These are phyloP conservation scores for Procambarus virginalis DNA, from an alignment of 1,140 invertebrate species.

Conservation along the genomic window DNA sequence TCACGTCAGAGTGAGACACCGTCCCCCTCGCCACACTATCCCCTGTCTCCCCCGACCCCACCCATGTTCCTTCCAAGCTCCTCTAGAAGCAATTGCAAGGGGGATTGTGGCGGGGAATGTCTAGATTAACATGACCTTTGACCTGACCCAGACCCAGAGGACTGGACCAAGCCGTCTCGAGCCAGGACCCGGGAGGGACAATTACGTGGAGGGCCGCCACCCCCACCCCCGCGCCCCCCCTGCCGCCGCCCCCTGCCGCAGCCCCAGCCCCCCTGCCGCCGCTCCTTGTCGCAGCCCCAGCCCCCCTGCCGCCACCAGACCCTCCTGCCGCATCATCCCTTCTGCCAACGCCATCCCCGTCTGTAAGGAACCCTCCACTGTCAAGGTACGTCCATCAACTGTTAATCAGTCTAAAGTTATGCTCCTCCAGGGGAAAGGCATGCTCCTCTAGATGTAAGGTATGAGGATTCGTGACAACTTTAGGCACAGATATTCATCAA, in stretches of 20 bases:
- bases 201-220: not conserved
- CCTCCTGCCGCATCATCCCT: not conserved
- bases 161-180: conserved; percentile 14
- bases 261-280: conserved; percentile 5
- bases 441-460: not conserved
- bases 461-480: too few relatives aligned
- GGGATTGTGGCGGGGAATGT: too few relatives aligned
- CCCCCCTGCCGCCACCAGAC: not conserved
- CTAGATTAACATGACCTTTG: not conserved
- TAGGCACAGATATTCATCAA: too few relatives aligned
- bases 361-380: conserved; percentile 25
- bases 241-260: not conserved
- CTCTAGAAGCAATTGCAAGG: too few relatives aligned
- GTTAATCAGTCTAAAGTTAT: not conserved
- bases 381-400: conserved; percentile 4
- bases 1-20: not conserved
- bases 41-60: not conserved
- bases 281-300: not conserved
- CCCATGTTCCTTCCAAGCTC: too few relatives aligned
- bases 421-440: too few relatives aligned
- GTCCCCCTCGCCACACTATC: not conserved
- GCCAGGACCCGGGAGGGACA: not conserved
- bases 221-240: not conserved
- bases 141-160: conserved; percentile 11
- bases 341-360: not conserved